These are phyloP conservation scores for Ondatra zibethicus DNA, from an alignment of 2,113 vertebrate species.

Conservation along the genomic window DNA sequence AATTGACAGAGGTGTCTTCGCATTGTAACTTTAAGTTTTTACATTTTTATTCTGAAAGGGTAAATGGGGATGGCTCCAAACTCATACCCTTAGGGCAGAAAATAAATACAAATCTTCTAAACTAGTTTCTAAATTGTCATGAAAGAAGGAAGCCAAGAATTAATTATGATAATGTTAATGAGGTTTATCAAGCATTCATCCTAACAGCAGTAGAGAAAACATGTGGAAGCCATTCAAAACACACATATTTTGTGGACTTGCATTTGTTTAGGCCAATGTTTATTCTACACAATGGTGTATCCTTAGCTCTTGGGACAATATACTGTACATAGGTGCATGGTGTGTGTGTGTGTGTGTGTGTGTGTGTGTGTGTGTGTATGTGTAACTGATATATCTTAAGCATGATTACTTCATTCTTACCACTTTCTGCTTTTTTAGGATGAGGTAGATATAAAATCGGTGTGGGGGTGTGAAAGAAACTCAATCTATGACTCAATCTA, in stretches of 20 bases:
- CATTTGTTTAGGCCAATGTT: not conserved
- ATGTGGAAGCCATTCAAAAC: not conserved
- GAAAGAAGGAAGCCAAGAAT: conserved; percentile 67
- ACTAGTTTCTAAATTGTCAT: conserved; percentile 56
- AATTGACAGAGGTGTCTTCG: conserved; percentile 10
- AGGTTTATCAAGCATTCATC: conserved; percentile 53
- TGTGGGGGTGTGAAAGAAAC: not conserved
- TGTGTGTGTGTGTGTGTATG: not conserved
- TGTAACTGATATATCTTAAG: not conserved
- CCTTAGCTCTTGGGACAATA: not conserved
- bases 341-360: not conserved
- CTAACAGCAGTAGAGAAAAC: conserved; percentile 24
- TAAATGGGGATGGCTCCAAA: conserved; percentile 40
- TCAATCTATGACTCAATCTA: not conserved
- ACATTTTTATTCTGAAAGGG: not conserved
- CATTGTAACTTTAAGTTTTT: conserved; percentile 1
- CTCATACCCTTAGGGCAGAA: conserved; percentile 29
- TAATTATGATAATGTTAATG: conserved; percentile 62
- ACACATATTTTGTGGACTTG: conserved; percentile 20
- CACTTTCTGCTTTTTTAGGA: conserved; percentile 26
- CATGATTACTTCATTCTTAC: not conserved
- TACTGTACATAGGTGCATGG: not conserved
- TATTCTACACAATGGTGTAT: not conserved
- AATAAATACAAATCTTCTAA: conserved; percentile 63
- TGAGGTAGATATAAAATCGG: not conserved